Conservation (phyloP, 1,140 invertebrate species). For the Penaeus chinensis region DNA sequence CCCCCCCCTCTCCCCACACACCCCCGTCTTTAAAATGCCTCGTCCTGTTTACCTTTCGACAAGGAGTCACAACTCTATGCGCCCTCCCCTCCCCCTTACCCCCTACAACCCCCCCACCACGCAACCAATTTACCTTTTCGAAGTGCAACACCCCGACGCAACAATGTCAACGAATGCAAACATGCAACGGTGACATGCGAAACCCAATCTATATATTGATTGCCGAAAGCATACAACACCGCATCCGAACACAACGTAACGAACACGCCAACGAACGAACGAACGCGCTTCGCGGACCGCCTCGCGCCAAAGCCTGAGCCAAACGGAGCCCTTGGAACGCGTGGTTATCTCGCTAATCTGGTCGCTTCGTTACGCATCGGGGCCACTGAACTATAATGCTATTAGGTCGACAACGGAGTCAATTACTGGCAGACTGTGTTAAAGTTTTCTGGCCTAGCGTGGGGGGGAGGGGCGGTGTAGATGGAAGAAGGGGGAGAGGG, state of each 20-base stretch:
- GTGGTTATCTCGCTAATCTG: conserved; percentile 56
- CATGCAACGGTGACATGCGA: too few species aligned
- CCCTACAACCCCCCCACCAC: neutral
- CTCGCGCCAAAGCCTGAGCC: conserved; percentile 30
- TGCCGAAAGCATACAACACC: too few species aligned
- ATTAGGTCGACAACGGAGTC: conserved; percentile 59
- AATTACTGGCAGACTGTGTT: conserved; percentile 56
- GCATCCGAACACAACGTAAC: too few species aligned
- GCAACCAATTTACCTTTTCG: neutral
- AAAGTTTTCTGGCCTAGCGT: conserved; percentile 38
- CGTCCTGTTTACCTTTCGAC: too few species aligned
- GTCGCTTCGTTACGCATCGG: conserved; percentile 54
- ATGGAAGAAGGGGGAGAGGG: neutral
- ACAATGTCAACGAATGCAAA: too few species aligned
- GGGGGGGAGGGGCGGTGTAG: too few species aligned
- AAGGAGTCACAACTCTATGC: too few species aligned
- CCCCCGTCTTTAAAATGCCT: too few species aligned
- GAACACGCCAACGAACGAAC: neutral
- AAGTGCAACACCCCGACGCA: too few species aligned
- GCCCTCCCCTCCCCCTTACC: neutral
- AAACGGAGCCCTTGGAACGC: conserved; percentile 16
- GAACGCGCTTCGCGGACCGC: neutral
- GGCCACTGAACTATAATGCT: conserved; percentile 58
- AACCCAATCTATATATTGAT: too few species aligned
- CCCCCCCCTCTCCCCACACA: neutral